Evolutionary conservation across 2,113 vertebrate species (phyloP).

Genomic region (Cyprinus carpio): DNA sequence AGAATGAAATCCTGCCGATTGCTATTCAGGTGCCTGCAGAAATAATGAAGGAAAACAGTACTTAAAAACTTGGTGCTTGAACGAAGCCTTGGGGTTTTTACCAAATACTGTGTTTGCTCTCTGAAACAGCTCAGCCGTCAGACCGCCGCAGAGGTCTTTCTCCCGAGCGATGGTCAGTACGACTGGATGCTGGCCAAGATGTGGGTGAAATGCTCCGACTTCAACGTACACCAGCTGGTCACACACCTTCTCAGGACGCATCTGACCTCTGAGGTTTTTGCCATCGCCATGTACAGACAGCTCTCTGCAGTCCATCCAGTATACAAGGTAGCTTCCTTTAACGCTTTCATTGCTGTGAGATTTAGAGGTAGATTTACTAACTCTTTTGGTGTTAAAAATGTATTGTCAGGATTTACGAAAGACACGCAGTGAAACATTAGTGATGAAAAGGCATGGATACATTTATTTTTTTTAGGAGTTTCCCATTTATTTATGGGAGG

Average conservation of each 20-base stretch:
- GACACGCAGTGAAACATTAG: neutral
- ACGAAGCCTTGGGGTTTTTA: neutral
- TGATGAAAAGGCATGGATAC: neutral
- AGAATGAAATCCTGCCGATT: conserved; percentile 90
- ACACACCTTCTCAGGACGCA: conserved; percentile 71
- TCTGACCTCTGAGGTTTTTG: conserved; percentile 66
- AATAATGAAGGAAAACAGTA: neutral
- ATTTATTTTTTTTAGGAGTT: no score
- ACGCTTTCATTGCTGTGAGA: neutral
- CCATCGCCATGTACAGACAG: conserved; percentile 67
- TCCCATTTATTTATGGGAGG: no score
- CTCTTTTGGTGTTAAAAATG: neutral
- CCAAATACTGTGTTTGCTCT: no score
- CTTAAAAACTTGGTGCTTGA: neutral
- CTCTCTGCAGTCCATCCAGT: conserved; percentile 70
- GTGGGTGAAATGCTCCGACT: conserved; percentile 68
- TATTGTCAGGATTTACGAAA: neutral
- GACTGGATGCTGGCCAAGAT: conserved; percentile 73
- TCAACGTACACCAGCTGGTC: conserved; percentile 63
- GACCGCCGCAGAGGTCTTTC: conserved; percentile 60
- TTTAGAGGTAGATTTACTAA: neutral
- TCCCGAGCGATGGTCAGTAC: conserved; percentile 65
- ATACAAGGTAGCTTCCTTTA: conserved; percentile 62
- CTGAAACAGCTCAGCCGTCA: conserved; percentile 45
- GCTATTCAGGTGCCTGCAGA: conserved; percentile 89